Percentiles rank a stretch among this genome's conserved stretches.
phyloP scores from a whole-genome alignment of 2,888 invertebrate species.

The Eupeodes luniger region DNA sequence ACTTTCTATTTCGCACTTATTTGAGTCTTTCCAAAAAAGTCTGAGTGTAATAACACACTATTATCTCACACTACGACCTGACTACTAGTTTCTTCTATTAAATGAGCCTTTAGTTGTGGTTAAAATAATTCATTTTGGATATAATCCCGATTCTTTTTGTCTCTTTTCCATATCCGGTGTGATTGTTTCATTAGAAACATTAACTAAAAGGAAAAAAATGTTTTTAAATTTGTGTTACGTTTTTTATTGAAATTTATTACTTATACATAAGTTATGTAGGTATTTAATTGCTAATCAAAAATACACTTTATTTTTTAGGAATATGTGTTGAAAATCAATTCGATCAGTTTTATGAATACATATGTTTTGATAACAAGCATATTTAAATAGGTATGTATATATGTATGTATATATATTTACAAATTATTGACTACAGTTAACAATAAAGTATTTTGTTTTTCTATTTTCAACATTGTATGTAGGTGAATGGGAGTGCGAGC shows the following conservation, averaged over 20 bases:
- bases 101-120: no score
- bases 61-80: no score
- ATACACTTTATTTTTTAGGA: slow-evolving; percentile 39
- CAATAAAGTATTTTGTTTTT: not conserved
- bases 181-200: no score
- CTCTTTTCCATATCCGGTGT: no score
- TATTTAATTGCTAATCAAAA: slow-evolving; percentile 9
- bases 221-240: not conserved
- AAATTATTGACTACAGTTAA: not conserved
- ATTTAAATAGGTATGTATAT: not conserved
- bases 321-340: slow-evolving; percentile 67
- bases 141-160: no score
- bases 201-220: no score
- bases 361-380: not conserved
- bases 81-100: no score
- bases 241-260: not conserved
- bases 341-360: slow-evolving; percentile 8
- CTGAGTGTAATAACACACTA: no score
- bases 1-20: no score
- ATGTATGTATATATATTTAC: no score
- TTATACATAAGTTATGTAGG: not conserved
- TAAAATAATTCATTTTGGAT: no score
- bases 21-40: no score
- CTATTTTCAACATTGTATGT: not conserved
- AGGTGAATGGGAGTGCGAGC: not conserved